phyloP scores from a whole-genome alignment of 2,797 vertebrate genomes.

The Paramormyrops hopkinsi region DNA sequence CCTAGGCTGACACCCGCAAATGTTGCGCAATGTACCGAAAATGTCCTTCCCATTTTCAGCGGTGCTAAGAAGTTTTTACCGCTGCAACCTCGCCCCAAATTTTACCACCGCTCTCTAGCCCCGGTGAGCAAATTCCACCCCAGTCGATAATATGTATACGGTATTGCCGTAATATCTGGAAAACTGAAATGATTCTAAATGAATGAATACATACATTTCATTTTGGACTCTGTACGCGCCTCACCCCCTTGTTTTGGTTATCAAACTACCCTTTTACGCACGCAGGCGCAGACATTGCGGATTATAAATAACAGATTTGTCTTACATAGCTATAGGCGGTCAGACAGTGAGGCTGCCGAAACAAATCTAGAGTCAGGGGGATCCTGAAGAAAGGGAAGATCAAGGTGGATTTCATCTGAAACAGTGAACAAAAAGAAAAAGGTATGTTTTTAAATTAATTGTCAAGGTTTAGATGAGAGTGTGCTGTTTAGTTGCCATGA shows the following conservation, averaged over 20 bases:
- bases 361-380: constrained; percentile 20
- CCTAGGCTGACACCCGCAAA: neutral
- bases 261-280: neutral
- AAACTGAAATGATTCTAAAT: neutral
- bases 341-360: constrained; percentile 35
- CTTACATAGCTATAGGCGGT: constrained; percentile 56
- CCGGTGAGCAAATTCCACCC: neutral
- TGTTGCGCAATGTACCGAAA: neutral
- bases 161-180: neutral
- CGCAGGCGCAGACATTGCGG: constrained; percentile 36
- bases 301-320: constrained; percentile 58
- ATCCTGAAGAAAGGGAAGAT: neutral
- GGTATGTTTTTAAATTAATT: constrained; percentile 7
- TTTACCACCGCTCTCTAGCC: neutral
- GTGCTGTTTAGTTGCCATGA: neutral
- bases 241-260: neutral
- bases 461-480: neutral
- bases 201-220: neutral
- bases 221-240: constrained; percentile 1
- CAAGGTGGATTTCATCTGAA: neutral
- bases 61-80: neutral
- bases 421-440: neutral
- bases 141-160: neutral
- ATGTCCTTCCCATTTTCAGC: neutral
- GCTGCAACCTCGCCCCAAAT: neutral